Percentiles rank a stretch among this genome's conserved stretches.
These are phyloP conservation scores for Hypsibius dujardini DNA, from an alignment of 1,140 invertebrate genomes.

Conservation along the genomic window DNA sequence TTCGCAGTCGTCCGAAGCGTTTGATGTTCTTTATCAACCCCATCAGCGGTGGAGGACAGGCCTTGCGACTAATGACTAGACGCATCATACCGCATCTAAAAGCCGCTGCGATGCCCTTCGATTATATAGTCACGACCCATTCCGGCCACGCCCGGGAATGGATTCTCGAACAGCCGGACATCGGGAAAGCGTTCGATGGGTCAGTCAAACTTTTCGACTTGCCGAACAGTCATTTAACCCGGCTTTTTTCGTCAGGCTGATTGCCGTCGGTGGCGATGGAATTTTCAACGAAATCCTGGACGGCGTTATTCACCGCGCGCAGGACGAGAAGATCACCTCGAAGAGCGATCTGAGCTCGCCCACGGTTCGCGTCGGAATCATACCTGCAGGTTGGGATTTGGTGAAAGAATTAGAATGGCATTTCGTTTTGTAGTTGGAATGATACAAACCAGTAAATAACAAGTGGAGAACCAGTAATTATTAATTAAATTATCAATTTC, in stretches of 20 bases:
- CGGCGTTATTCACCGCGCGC: constrained; percentile 44
- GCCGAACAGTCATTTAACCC: constrained; percentile 18
- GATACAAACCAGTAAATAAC: too few species aligned
- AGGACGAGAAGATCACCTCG: constrained; percentile 33
- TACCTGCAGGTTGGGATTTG: constrained; percentile 41
- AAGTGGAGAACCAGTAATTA: too few species aligned
- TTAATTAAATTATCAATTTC: too few species aligned
- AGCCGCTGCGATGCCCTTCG: not conserved
- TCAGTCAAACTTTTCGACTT: constrained; percentile 20
- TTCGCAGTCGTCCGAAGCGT: not conserved
- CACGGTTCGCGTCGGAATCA: constrained; percentile 48
- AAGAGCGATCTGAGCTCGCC: constrained; percentile 43
- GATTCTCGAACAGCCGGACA: not conserved
- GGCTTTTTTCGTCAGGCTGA: constrained; percentile 43
- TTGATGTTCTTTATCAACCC: constrained; percentile 10
- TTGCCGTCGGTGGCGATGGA: constrained; percentile 69
- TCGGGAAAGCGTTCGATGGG: not conserved
- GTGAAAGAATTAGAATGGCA: constrained; percentile 13
- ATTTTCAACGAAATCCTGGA: constrained; percentile 68
- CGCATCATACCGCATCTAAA: not conserved
- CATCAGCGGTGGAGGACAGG: not conserved
- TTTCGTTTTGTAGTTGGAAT: too few species aligned
- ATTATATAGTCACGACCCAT: constrained; percentile 6
- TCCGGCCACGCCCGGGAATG: not conserved
- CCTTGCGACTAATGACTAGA: not conserved